Base-by-base conservation (phyloP, 1,140 invertebrate species). In the Drosophila grimshawi region DNA sequence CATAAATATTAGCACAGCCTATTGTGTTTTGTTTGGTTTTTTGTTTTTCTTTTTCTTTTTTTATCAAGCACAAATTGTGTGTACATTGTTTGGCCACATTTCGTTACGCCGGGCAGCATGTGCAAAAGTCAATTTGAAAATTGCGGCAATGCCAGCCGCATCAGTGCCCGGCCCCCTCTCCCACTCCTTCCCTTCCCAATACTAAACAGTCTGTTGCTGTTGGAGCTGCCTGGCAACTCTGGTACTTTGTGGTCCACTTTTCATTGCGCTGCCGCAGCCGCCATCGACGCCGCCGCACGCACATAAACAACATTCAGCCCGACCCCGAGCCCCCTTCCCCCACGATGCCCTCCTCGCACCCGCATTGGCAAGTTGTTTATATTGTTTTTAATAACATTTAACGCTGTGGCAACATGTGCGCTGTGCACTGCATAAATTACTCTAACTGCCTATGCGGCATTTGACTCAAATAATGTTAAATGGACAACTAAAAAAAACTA, bases 61-160 rank as follows among this genome's bases (percentile, higher is more conserved):
- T 65, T 70, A 67, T 49, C 37, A 48, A 66, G 51, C 65, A 35
- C 37, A 61, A 61, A 66, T 49, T 37, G 39, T 66, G 62, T 65
- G 67, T 83, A 85, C 75, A 82, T 76, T 86, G 83, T 79, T 79
- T 72, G 79, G 64, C 71, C 73, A 78, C 81, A 81, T 86, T 81
- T 86, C 76, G 83, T 69, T 73, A 86, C 71, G 78, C 57, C 59
- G 82, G 82, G 85, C 74, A 89, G 85, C 85, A 88, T 88, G 85
- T 88, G 85, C 85, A 89, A 88, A 88, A 88, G 85, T 88, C 85
- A 88, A 88, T 88, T 88, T 88, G 80, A 89, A 88, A 88, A 88
- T 88, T 88, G 85, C 85, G 67, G 85, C 85, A 78, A 59, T 61
- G 69, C 48, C 55, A 55, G 73, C 66, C 59, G 56, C 66, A 63